These are phyloP conservation scores for Bhutanitis thaidina DNA, from an alignment of 2,888 invertebrate species.

Conservation along the genomic window DNA sequence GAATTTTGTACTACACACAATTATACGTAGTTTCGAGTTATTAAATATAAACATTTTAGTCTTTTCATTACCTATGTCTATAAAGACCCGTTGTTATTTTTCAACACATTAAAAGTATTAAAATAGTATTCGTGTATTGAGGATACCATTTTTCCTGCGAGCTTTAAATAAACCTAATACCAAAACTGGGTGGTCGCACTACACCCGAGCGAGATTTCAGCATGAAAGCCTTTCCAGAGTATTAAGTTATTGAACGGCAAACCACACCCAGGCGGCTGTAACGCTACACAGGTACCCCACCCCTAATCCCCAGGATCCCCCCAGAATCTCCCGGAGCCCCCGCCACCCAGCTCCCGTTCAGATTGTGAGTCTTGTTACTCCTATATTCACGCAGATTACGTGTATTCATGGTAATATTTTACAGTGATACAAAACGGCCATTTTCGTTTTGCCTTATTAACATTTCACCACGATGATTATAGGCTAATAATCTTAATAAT, in stretches of 20 bases:
- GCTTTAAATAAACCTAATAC: constrained; percentile 20
- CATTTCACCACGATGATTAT: not conserved
- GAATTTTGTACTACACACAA: no score
- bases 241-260: constrained; percentile 81
- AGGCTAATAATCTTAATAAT: not conserved
- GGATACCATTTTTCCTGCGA: not conserved
- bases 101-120: no score
- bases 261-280: constrained; percentile 77
- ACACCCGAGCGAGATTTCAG: constrained; percentile 70
- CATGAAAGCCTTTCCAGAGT: constrained; percentile 78
- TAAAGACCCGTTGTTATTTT: no score
- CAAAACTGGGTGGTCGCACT: constrained; percentile 42
- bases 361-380: constrained; percentile 42
- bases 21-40: no score
- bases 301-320: constrained; percentile 24
- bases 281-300: constrained; percentile 61
- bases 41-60: no score
- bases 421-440: constrained; percentile 6
- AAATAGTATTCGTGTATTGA: not conserved
- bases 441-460: not conserved
- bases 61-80: no score
- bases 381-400: constrained; percentile 53
- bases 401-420: constrained; percentile 44
- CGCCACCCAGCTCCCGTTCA: constrained; percentile 24
- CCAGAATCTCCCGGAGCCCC: constrained; percentile 16